Conservation (phyloP, 2,888 invertebrate species). For the Cynaeus angustus region DNA sequence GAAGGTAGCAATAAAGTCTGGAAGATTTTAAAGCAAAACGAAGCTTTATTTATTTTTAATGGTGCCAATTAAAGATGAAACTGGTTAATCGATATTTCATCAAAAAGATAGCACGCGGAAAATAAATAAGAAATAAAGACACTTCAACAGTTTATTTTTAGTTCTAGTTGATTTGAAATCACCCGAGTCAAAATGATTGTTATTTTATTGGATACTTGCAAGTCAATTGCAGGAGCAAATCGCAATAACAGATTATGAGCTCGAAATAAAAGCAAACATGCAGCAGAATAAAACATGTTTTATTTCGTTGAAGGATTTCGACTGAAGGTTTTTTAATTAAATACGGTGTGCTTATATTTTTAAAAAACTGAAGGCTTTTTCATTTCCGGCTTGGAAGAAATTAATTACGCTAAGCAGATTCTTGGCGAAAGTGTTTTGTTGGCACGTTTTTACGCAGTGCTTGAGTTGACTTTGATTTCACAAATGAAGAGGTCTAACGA, state of each 20-base stretch:
- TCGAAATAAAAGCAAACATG: not conserved
- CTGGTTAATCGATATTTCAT: conserved; percentile 2
- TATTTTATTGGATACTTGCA: conserved; percentile 25
- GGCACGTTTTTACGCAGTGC: no score
- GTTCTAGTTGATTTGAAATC: conserved; percentile 12
- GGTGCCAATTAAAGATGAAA: conserved; percentile 5
- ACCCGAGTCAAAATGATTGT: conserved; percentile 13
- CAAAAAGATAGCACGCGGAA: not conserved
- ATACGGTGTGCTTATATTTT: not conserved
- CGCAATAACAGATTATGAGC: conserved; percentile 10
- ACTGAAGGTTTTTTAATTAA: no score
- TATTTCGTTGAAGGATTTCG: not conserved
- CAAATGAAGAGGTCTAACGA: no score
- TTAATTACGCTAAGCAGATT: no score
- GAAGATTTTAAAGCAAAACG: not conserved
- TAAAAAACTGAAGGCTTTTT: not conserved
- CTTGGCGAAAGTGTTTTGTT: no score
- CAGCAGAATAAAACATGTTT: not conserved
- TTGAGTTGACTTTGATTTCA: no score
- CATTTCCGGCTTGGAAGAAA: not conserved
- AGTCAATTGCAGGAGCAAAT: conserved; percentile 12
- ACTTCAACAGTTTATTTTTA: conserved; percentile 11
- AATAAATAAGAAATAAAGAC: conserved; percentile 11
- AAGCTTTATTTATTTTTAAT: not conserved
- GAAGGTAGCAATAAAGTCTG: not conserved